Base-by-base conservation (phyloP, 2,113 vertebrate species). In the Alectura lathami region DNA sequence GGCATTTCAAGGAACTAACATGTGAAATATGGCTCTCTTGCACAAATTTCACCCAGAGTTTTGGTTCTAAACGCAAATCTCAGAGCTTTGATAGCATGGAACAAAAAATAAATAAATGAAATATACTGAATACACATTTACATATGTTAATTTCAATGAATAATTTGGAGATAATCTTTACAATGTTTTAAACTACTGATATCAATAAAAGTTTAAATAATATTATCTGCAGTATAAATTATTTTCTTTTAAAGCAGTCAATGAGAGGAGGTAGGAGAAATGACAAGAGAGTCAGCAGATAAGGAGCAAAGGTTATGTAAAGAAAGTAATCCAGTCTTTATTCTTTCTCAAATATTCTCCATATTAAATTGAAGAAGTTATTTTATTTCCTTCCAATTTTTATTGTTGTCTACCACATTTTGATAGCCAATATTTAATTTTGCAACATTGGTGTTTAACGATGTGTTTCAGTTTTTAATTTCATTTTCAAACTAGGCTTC, bases 1-100 rank as follows among this genome's bases (percentile, higher is more conserved):
- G 32, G 11, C 9, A 23, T 3, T 12, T 63, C 38, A 38, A 7
- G 3, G 51, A 81, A 74, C 32, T 62, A 66, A 4, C 0, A 0
- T 10, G 0, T 54, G 59, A 92, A 92, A 81, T 7, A 13, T 53
- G 26, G 15, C 48, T 3, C 22, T 51, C 8, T 70, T 62, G 15
- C 32, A 42, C 7, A 47, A 82, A 66, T 64, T 42, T 3, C 59
- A 54, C 20, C 13, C 32, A 26, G 54, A 45, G 5, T 56, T 75
- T 75, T 79, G 13, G 45, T 59, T 26, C 12, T n/a, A 51, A 87
- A 70, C 73, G 13, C 14, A 51, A 85, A 87, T 13, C 6, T 50
- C 47, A 50, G 17, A 56, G 21, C 20, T 63, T 13, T 48, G 24
- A 57, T 45, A 29, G 12, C 11, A 70, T 14, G 14, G 24, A 60